A percentile compares a stretch with the other conserved stretches of the same genome.
Evolutionary conservation across 2,888 invertebrate genomes (phyloP).

Genomic region (Mythimna pallens): DNA sequence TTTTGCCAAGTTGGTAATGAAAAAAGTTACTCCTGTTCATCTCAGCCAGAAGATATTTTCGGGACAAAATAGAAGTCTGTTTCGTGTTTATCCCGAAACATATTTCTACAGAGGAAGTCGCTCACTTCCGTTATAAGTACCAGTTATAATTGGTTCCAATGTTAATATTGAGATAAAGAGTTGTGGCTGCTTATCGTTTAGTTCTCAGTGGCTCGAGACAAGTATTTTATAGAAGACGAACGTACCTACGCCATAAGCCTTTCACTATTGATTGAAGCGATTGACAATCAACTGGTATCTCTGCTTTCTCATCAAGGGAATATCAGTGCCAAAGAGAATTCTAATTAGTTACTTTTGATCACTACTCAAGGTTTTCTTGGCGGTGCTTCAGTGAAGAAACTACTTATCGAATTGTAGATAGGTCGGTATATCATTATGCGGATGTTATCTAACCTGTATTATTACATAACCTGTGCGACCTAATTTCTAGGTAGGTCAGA

Average conservation of each 20-base stretch:
- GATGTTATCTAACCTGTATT: conserved; percentile 22
- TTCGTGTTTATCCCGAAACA: conserved; percentile 9
- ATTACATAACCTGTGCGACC: conserved; percentile 8
- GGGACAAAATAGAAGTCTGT: conserved; percentile 4
- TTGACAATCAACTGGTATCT: conserved; percentile 36
- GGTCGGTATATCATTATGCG: not conserved
- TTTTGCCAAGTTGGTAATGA: conserved; percentile 25
- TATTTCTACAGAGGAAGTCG: conserved; percentile 21
- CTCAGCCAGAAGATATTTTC: not conserved
- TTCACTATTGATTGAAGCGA: conserved; percentile 41
- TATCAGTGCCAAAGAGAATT: conserved; percentile 33
- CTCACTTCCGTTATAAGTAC: conserved; percentile 28
- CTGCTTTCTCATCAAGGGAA: conserved; percentile 44
- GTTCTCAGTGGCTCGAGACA: conserved; percentile 28
- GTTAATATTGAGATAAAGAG: conserved; percentile 31
- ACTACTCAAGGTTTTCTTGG: not conserved
- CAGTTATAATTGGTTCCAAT: conserved; percentile 21
- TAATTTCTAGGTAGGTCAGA: conserved; percentile 13
- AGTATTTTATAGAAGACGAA: conserved; percentile 20
- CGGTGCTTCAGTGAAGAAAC: not conserved
- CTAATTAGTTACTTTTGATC: conserved; percentile 5
- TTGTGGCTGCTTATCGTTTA: conserved; percentile 13
- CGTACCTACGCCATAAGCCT: conserved; percentile 31
- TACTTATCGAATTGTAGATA: not conserved
- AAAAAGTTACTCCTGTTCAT: conserved; percentile 26